A percentile compares a stretch with the other conserved stretches of the same genome.
These are phyloP conservation scores for Megalurothrips usitatus DNA, from an alignment of 2,888 invertebrate species.

Conservation along the genomic window DNA sequence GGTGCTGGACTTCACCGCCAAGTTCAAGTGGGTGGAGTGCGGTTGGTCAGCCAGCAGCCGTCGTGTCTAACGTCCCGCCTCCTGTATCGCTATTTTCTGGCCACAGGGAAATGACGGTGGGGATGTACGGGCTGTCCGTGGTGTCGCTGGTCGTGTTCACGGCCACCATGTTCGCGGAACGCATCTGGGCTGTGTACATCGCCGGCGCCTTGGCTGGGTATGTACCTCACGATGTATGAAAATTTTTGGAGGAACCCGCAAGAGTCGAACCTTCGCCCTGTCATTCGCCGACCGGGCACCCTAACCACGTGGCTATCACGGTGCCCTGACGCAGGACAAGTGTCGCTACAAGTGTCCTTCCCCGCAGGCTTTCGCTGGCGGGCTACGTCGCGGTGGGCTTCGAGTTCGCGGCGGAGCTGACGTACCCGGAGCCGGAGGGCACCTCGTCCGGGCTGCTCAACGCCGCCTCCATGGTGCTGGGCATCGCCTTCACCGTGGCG, in stretches of 20 bases:
- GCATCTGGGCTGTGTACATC: background rate
- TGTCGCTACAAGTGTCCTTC: background rate
- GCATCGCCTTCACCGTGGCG: conserved; percentile 46
- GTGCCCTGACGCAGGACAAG: too few relatives aligned
- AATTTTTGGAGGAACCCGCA: too few relatives aligned
- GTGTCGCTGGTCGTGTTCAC: background rate
- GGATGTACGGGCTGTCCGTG: background rate
- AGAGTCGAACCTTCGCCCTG: too few relatives aligned
- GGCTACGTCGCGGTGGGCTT: conserved; percentile 60
- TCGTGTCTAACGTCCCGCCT: background rate
- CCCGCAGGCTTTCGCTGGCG: conserved; percentile 57
- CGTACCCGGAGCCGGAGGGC: conserved; percentile 58
- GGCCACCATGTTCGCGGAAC: background rate
- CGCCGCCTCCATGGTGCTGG: conserved; percentile 50
- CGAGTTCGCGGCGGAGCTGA: conserved; percentile 59
- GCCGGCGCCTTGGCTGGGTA: background rate
- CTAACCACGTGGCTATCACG: too few relatives aligned
- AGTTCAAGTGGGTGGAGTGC: conserved; percentile 48
- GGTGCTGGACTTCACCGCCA: conserved; percentile 53
- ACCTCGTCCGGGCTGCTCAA: conserved; percentile 58
- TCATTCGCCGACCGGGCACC: too few relatives aligned
- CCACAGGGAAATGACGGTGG: background rate
- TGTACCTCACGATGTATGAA: background rate
- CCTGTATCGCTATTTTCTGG: background rate
- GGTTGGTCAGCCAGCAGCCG: background rate